phyloP scores from a whole-genome alignment of 2,888 invertebrate genomes.

The Sarcophaga variegata region DNA sequence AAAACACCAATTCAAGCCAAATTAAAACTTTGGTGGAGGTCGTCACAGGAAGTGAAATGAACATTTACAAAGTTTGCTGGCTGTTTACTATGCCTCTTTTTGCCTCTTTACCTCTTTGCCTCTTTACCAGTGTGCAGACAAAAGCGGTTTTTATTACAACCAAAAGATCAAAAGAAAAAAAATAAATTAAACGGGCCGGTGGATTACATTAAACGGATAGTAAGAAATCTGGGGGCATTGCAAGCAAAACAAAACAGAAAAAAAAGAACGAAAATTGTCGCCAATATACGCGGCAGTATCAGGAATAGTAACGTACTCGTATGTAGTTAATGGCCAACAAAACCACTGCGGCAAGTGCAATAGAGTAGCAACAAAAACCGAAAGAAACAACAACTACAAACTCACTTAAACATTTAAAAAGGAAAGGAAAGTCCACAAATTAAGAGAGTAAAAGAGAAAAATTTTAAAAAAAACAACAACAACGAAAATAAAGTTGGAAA shows the following conservation, averaged over 20 bases:
- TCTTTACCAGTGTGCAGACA: constrained; percentile 33
- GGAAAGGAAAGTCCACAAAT: constrained; percentile 4
- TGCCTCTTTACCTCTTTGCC: constrained; percentile 14
- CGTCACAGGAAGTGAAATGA: constrained; percentile 67
- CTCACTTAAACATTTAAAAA: not conserved
- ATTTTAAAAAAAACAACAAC: not conserved
- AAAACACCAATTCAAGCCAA: constrained; percentile 45
- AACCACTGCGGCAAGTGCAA: constrained; percentile 62
- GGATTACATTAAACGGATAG: not conserved
- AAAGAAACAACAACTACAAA: not conserved
- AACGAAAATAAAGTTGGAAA: no score
- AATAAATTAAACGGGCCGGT: constrained; percentile 24
- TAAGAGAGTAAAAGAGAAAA: constrained; percentile 9
- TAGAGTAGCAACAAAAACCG: constrained; percentile 4
- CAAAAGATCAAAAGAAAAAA: constrained; percentile 1
- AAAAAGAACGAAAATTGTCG: constrained; percentile 77
- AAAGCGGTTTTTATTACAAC: constrained; percentile 57
- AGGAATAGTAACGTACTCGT: constrained; percentile 20
- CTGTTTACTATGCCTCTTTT: constrained; percentile 14
- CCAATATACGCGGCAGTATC: constrained; percentile 72
- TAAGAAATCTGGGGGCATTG: not conserved
- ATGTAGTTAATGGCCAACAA: constrained; percentile 30
- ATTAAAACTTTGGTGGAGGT: constrained; percentile 73
- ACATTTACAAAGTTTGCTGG: constrained; percentile 46
- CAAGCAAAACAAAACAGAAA: not conserved